Base-by-base conservation (phyloP, 2,113 vertebrate species). In the Melanostigma gelatinosum region DNA sequence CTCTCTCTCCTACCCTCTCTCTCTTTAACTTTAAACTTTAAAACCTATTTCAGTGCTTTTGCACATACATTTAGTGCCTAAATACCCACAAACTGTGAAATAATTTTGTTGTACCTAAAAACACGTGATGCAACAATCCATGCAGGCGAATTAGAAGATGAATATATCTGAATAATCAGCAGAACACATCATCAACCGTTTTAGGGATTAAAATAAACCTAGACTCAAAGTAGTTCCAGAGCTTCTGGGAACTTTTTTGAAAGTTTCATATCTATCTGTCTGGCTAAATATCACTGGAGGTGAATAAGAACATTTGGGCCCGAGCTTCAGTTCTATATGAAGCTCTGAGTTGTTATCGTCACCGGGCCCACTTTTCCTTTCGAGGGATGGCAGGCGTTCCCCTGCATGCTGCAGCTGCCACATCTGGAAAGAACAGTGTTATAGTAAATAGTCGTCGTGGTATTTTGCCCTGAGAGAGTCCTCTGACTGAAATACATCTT, bases 311-410 rank as follows among this genome's bases (percentile, higher is more conserved):
- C 4, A 38, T 24, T 18, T 57, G 24, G 42, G 55, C 40, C 69
- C 38, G 15, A 24, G 64, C 24, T 48, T 20, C 61, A 20, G 40
- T 69, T 40, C 62, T 44, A 82, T 63, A 74, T 69, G 57, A 48
- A 60, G 82, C 78, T 61, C 85, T 68, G 3, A 77, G 44, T 89
- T 85, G 79, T 80, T 91, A 80, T 87, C 91, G 89, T 92, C 87
- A 89, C 38, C 74, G 8, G 75, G 84, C 87, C 85, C 86, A 80
- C 78, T 88, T 80, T 86, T 91, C 80, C 90, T 91, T 92, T 82
- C 76, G 68, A 88, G 86, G 88, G 86, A 90, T 85, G 85, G 84
- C 82, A 90, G 77, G 70, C 68, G 75, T 88, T 91, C 79, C 83
- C 36, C 67, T 36, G 65, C 84, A 66, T 64, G 66, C 62, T 80